These are phyloP conservation scores for Trachymyrmex cornetzi DNA, from an alignment of 1,140 invertebrate species.

Conservation along the genomic window DNA sequence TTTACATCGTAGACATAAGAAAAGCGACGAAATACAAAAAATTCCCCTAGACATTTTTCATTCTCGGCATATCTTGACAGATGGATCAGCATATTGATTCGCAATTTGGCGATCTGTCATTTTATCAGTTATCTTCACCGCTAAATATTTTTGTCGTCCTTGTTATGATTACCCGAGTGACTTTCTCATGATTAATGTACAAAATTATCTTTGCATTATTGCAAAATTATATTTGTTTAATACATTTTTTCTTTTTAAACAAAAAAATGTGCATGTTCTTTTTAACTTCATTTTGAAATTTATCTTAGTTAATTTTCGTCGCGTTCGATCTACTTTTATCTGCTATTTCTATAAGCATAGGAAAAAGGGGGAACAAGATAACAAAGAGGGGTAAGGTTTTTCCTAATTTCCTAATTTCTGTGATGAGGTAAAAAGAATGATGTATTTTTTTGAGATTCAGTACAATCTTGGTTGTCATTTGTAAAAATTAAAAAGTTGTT, in stretches of 20 bases:
- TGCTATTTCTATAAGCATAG: neutral
- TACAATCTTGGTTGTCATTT: no score
- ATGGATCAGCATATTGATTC: neutral
- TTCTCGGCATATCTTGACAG: neutral
- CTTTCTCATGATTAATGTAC: constrained; percentile 1
- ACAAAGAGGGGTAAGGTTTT: no score
- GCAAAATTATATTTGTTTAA: constrained; percentile 2
- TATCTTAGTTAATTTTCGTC: neutral
- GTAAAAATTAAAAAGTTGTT: no score
- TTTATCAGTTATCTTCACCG: neutral
- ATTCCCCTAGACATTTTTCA: neutral
- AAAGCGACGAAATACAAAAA: constrained; percentile 1
- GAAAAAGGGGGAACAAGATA: no score
- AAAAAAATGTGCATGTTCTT: neutral
- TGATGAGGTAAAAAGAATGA: no score
- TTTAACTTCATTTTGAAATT: constrained; percentile 26
- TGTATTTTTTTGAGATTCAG: no score
- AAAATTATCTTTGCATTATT: neutral
- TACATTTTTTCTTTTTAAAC: neutral
- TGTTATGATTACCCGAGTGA: neutral
- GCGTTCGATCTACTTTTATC: neutral
- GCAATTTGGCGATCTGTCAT: neutral
- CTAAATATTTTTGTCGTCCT: neutral
- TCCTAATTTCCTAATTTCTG: no score
- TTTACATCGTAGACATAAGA: neutral